Percentiles rank a stretch among this genome's conserved stretches.
Conservation (phyloP, 2,113 vertebrate genomes). For the Xerus inauris region DNA sequence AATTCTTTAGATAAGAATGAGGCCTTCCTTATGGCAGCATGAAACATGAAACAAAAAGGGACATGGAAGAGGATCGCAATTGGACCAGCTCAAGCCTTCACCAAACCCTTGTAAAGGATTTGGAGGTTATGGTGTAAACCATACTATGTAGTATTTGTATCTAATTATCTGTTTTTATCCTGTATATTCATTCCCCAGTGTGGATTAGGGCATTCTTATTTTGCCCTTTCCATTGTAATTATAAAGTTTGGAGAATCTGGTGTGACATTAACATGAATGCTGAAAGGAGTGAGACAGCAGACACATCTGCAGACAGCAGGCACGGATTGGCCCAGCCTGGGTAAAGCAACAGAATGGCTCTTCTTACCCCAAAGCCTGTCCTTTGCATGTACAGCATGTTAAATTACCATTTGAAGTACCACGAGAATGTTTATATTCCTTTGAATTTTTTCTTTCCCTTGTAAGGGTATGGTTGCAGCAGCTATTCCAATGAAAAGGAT, state of each 20-base stretch:
- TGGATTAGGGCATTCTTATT: neutral
- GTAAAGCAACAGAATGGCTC: neutral
- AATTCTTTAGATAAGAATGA: neutral
- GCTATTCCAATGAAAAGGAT: slow-evolving; percentile 12
- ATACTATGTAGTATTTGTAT: neutral
- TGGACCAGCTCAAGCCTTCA: neutral
- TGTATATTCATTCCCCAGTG: neutral
- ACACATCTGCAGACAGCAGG: neutral
- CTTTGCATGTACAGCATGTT: neutral
- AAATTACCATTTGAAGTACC: neutral
- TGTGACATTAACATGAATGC: neutral
- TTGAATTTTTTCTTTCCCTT: slow-evolving; percentile 40
- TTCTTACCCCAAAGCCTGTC: neutral
- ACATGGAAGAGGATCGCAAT: neutral
- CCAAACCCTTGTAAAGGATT: neutral
- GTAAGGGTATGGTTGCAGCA: slow-evolving; percentile 41
- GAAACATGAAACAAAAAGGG: neutral
- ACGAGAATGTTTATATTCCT: slow-evolving; percentile 35
- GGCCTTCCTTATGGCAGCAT: neutral
- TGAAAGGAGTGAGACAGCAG: neutral
- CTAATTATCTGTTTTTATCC: neutral
- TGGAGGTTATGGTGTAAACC: neutral
- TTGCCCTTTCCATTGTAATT: neutral
- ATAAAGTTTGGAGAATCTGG: neutral
- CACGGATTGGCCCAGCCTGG: neutral